Evolutionary conservation across 2,888 invertebrate species (phyloP).

Genomic region (Amphiduros pacificus): DNA sequence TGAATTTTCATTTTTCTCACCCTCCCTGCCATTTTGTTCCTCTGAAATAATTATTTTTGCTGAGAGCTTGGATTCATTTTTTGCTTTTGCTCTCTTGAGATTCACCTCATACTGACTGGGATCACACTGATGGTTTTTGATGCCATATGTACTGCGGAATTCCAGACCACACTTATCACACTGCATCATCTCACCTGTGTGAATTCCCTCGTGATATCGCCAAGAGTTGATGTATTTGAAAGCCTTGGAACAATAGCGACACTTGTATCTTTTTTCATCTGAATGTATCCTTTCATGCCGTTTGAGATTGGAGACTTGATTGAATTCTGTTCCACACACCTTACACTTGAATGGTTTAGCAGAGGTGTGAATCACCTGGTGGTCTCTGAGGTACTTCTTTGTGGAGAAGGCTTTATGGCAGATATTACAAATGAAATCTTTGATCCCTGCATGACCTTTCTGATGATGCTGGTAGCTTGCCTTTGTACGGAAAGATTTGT

Average conservation of each 20-base stretch:
- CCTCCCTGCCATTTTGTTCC: not conserved
- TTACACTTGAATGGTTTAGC: slow-evolving; percentile 23
- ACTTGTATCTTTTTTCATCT: slow-evolving; percentile 15
- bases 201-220: slow-evolving; percentile 27
- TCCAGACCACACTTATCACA: slow-evolving; percentile 21
- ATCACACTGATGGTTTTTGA: slow-evolving; percentile 19
- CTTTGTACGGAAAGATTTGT: slow-evolving; percentile 23
- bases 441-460: slow-evolving; percentile 25
- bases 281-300: slow-evolving; percentile 26
- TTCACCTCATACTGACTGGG: slow-evolving; percentile 3
- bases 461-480: slow-evolving; percentile 23
- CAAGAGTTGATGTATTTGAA: slow-evolving; percentile 30
- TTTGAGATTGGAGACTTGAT: slow-evolving; percentile 26
- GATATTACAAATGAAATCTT: slow-evolving; percentile 16
- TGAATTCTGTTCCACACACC: slow-evolving; percentile 21
- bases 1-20: not conserved
- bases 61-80: not conserved
- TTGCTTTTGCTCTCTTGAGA: not conserved
- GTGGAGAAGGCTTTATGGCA: slow-evolving; percentile 25
- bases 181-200: slow-evolving; percentile 8
- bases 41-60: not conserved
- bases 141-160: slow-evolving; percentile 8
- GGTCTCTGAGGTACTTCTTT: slow-evolving; percentile 20
- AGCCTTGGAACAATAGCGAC: slow-evolving; percentile 14
- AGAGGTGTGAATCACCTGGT: slow-evolving; percentile 25